phyloP scores from a whole-genome alignment of 35 echinoderm and acorn worm species.

The Strongylocentrotus purpuratus region DNA sequence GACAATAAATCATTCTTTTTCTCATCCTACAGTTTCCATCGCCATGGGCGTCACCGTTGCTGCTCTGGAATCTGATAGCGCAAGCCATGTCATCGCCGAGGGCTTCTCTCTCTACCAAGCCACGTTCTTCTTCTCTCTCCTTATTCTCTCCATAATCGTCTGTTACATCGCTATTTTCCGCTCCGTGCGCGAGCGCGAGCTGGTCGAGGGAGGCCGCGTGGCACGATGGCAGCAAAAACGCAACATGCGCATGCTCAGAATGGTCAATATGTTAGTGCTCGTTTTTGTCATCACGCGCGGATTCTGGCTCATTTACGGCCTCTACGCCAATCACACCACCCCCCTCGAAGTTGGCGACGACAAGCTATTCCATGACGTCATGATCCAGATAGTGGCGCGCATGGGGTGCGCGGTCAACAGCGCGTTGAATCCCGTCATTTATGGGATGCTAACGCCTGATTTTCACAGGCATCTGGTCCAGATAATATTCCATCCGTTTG shows the following conservation, averaged over 20 bases:
- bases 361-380: background rate
- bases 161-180: slow-evolving; percentile 12
- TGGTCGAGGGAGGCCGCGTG: slow-evolving; percentile 34
- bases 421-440: slow-evolving; percentile 30
- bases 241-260: slow-evolving; percentile 30
- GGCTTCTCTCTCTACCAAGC: slow-evolving; percentile 16
- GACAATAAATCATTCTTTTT: background rate
- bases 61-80: background rate
- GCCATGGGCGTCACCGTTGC: background rate
- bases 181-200: slow-evolving; percentile 15
- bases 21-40: background rate
- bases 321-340: background rate
- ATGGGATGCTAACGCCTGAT: slow-evolving; percentile 19
- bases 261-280: slow-evolving; percentile 20
- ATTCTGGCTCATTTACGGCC: slow-evolving; percentile 22
- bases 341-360: background rate
- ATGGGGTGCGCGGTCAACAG: slow-evolving; percentile 20
- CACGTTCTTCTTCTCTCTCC: background rate
- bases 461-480: background rate
- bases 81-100: background rate
- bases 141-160: background rate
- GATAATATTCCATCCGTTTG: slow-evolving; percentile 14
- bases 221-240: slow-evolving; percentile 25
- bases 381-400: slow-evolving; percentile 7
- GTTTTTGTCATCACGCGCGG: slow-evolving; percentile 1